phyloP scores from a whole-genome alignment of 2,888 invertebrate genomes.

The Notodonta ziczac region DNA sequence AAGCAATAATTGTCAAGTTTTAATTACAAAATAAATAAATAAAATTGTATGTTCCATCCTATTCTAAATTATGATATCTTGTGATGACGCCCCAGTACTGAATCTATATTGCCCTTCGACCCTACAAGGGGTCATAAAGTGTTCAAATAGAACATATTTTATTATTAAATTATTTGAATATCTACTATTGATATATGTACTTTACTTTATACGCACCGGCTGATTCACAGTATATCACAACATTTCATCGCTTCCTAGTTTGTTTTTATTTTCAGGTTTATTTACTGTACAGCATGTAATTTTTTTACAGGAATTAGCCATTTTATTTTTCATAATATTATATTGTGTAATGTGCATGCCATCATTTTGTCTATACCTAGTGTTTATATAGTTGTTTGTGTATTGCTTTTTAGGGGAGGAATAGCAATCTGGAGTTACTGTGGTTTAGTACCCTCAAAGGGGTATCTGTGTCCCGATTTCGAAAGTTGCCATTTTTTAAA shows the following conservation, averaged over 20 bases:
- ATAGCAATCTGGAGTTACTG: constrained; percentile 27
- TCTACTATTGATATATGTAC: not conserved
- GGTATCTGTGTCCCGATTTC: no score
- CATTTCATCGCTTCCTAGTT: constrained; percentile 41
- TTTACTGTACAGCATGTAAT: constrained; percentile 14
- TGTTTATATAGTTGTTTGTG: constrained; percentile 9
- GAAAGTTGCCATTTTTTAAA: no score
- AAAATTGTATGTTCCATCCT: not conserved
- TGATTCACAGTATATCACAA: constrained; percentile 53
- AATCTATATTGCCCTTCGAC: no score
- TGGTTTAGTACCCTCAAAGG: no score
- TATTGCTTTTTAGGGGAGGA: constrained; percentile 9
- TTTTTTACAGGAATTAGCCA: constrained; percentile 21
- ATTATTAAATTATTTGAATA: no score
- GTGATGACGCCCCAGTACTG: constrained; percentile 36
- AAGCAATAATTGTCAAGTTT: no score
- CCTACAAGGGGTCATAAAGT: not conserved
- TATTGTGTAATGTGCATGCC: not conserved
- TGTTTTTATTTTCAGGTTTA: constrained; percentile 32
- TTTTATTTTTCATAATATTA: constrained; percentile 12
- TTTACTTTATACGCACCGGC: constrained; percentile 43
- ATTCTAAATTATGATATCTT: constrained; percentile 41
- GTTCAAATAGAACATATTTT: not conserved
- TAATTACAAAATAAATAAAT: no score
- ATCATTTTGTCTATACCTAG: not conserved